Conservation (phyloP, 2,797 vertebrate species). For the Telmatherina bonti region DNA sequence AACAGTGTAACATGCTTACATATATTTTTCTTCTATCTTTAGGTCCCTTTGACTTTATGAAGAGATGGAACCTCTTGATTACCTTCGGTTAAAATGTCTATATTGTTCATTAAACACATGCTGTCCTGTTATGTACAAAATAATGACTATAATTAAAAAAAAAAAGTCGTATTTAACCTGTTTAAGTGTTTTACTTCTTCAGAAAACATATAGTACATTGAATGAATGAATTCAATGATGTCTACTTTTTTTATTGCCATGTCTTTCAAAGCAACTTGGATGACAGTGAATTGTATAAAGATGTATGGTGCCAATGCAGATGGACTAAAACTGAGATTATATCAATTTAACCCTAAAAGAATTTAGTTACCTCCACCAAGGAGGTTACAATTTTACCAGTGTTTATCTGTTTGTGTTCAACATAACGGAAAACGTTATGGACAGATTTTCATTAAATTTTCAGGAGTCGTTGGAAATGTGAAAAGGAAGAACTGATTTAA, state of each 20-base stretch:
- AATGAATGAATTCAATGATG: neutral
- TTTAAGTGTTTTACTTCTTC: neutral
- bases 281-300: neutral
- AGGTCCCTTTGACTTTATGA: conserved; percentile 61
- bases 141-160: conserved; percentile 83
- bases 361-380: too few relatives aligned
- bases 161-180: conserved; percentile 52
- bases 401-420: too few relatives aligned
- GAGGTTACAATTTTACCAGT: too few relatives aligned
- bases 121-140: conserved; percentile 78
- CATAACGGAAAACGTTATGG: too few relatives aligned
- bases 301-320: too few relatives aligned
- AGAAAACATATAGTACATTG: too few relatives aligned
- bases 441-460: too few relatives aligned
- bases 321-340: too few relatives aligned
- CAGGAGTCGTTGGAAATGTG: too few relatives aligned
- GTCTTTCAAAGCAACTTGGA: neutral
- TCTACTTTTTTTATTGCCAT: neutral
- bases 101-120: conserved; percentile 74
- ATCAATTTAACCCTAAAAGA: too few relatives aligned
- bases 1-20: neutral
- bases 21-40: conserved; percentile 32
- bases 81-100: conserved; percentile 69
- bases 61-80: conserved; percentile 62
- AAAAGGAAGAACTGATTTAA: too few relatives aligned